Percentiles rank a stretch among this genome's conserved stretches.
Conservation (phyloP, 2,888 invertebrate species). For the Patella depressa region DNA sequence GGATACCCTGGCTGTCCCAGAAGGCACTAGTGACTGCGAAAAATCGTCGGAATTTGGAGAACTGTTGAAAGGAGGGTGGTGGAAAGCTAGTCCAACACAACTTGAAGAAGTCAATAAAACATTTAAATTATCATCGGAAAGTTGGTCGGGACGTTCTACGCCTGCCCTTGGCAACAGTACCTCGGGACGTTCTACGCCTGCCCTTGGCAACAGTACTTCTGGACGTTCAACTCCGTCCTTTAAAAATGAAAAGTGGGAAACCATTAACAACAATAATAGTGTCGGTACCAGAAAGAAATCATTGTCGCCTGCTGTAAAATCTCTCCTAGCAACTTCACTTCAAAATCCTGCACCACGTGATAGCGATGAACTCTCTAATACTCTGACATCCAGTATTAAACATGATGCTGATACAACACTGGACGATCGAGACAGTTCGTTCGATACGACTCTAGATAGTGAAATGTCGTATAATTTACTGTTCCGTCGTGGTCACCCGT, state of each 20-base stretch:
- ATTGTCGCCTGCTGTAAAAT: constrained; percentile 7
- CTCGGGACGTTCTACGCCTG: not conserved
- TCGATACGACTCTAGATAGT: constrained; percentile 34
- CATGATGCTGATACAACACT: not conserved
- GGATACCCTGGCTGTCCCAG: constrained; percentile 24
- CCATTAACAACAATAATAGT: not conserved
- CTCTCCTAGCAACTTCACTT: not conserved
- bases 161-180: constrained; percentile 8
- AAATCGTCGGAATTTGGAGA: constrained; percentile 18
- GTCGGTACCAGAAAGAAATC: not conserved
- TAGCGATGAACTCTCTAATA: not conserved
- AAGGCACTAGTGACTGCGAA: constrained; percentile 6
- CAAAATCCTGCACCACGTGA: not conserved
- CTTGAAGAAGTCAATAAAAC: constrained; percentile 33
- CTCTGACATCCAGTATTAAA: not conserved
- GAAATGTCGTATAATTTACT: constrained; percentile 49
- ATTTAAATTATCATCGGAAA: constrained; percentile 14
- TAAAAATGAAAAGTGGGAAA: not conserved
- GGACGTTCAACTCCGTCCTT: not conserved
- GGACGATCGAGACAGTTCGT: constrained; percentile 24
- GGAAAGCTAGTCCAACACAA: constrained; percentile 43
- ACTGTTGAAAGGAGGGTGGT: constrained; percentile 47
- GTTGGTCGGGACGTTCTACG: constrained; percentile 18
- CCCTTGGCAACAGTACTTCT: not conserved
- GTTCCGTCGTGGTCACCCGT: constrained; percentile 49